Percentiles rank a stretch among this genome's conserved stretches.
Evolutionary conservation across 2,888 invertebrate genomes (phyloP).

Genomic region (Xanthorhoe designata): DNA sequence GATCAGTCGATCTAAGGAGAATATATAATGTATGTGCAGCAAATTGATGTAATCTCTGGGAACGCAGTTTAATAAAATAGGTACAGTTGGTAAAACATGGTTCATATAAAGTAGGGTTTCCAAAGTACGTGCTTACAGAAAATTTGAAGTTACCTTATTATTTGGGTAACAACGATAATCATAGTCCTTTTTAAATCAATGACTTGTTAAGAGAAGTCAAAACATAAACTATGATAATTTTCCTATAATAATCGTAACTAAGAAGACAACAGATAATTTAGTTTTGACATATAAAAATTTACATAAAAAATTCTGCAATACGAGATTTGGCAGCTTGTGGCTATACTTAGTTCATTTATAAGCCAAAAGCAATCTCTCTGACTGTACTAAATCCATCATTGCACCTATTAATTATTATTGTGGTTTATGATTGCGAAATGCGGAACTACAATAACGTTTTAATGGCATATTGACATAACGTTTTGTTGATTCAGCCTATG

Average conservation of each 20-base stretch:
- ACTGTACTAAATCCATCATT: conserved; percentile 41
- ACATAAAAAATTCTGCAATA: background rate
- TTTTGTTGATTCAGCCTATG: conserved; percentile 59
- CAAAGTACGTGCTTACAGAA: background rate
- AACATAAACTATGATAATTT: background rate
- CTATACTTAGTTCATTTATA: background rate
- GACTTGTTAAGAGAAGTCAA: background rate
- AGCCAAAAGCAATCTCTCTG: background rate
- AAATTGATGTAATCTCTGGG: conserved; percentile 47
- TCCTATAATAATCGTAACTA: background rate
- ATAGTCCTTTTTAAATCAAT: background rate
- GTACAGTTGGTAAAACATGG: conserved; percentile 3
- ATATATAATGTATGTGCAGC: conserved; percentile 49
- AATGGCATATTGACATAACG: conserved; percentile 56
- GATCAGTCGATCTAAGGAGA: conserved; percentile 49
- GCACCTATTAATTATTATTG: conserved; percentile 43
- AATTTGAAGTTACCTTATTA: background rate
- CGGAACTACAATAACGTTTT: conserved; percentile 56
- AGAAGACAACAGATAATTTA: no score
- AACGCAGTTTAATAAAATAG: conserved; percentile 33
- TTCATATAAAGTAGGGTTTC: background rate
- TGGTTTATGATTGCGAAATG: conserved; percentile 50
- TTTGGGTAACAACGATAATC: background rate
- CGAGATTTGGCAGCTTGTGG: no score
- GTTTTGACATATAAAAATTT: background rate